A percentile compares a stretch with the other conserved stretches of the same genome.
Conservation (phyloP, 2,888 invertebrate genomes). For the Spicauda simplicius region DNA sequence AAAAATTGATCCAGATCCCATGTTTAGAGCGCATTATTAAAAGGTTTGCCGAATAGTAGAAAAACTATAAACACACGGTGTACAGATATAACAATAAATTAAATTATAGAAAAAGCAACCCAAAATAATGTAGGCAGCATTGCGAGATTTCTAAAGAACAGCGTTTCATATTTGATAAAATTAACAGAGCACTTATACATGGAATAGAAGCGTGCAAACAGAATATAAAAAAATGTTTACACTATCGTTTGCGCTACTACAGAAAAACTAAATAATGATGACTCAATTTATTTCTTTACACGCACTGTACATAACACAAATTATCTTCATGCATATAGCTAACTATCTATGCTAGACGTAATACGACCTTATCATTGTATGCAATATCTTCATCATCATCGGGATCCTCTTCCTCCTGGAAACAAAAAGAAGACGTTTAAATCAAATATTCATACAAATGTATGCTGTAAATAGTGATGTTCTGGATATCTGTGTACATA, state of each 20-base stretch:
- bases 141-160: slow-evolving; percentile 1
- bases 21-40: no score
- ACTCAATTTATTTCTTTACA: slow-evolving; percentile 15
- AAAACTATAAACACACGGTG: neutral
- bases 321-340: slow-evolving; percentile 26
- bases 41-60: no score
- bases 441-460: no score
- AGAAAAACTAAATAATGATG: slow-evolving; percentile 20
- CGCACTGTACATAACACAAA: slow-evolving; percentile 27
- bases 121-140: slow-evolving; percentile 5
- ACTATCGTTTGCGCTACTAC: slow-evolving; percentile 28
- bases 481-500: no score
- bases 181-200: slow-evolving; percentile 21
- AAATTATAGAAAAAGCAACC: slow-evolving; percentile 20
- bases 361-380: slow-evolving; percentile 53
- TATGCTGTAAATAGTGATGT: no score
- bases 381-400: slow-evolving; percentile 52
- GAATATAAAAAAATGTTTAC: slow-evolving; percentile 2
- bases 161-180: slow-evolving; percentile 11
- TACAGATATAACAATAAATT: slow-evolving; percentile 9
- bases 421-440: neutral
- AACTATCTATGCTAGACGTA: slow-evolving; percentile 51
- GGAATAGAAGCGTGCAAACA: slow-evolving; percentile 35
- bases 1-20: no score
- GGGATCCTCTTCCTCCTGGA: slow-evolving; percentile 48